Evolutionary conservation across 1,140 invertebrate genomes (phyloP).

Genomic region (Oscheius sp.): DNA sequence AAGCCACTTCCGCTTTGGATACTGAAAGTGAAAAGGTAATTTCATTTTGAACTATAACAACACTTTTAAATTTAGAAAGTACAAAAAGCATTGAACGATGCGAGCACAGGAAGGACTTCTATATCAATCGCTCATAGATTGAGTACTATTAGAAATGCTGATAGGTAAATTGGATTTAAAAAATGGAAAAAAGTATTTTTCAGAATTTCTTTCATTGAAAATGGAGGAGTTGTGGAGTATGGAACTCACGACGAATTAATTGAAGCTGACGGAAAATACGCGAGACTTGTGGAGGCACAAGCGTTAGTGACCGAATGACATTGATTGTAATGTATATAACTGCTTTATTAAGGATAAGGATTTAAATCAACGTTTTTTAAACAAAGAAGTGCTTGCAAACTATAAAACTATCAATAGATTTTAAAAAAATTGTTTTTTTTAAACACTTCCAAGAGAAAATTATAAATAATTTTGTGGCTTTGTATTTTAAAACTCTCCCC

Average conservation of each 20-base stretch:
- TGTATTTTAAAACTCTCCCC: no score
- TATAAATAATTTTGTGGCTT: no score
- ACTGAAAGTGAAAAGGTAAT: background rate
- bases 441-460: no score
- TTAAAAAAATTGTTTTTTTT: no score
- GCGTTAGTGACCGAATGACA: background rate
- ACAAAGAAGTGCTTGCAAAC: no score
- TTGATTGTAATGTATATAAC: no score
- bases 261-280: conserved; percentile 19
- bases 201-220: background rate
- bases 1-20: background rate
- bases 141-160: background rate
- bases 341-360: no score
- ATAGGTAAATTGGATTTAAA: conserved; percentile 4
- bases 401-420: no score
- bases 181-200: no score
- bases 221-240: conserved; percentile 4
- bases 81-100: conserved; percentile 7
- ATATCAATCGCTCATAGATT: background rate
- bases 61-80: background rate
- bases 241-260: conserved; percentile 10
- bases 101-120: background rate
- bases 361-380: no score
- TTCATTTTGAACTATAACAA: background rate
- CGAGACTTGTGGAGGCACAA: background rate